Base-by-base conservation (phyloP, 2,113 vertebrate species). In the Urocynchramus pylzowi region DNA sequence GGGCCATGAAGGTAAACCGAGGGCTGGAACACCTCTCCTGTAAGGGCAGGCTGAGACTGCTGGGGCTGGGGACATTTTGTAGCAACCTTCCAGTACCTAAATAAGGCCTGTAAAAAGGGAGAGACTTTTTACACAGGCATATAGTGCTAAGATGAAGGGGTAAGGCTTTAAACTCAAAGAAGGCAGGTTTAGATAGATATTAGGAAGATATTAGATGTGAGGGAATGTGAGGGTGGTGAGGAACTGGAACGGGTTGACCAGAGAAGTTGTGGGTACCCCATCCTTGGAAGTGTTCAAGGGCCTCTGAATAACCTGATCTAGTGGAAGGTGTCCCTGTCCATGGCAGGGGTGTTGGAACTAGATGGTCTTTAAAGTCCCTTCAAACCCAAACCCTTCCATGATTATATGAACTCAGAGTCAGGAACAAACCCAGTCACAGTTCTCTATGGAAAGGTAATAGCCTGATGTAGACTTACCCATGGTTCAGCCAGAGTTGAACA, bases 391-490 rank as follows among this genome's bases (percentile, higher is more conserved):
- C 15, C 10, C 11, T 23, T 42, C 35, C 27, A 63, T 24, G 16
- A 56, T 20, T 27, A 16, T 13, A 27, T 19, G 42, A 77, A 49
- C 24, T 16, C 24, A 18, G 65, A 85, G 39, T 20, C 33, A 91
- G 37, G 42, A 88, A 23, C 16, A 65, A 83, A 77, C 35, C 7
- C 10, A 45, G 61, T 33, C 20, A 37, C 26, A 79, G 13, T 0
- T 2, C 27, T 68, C 6, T 20, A 4, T 8, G 52, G 27, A n/a
- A 47, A 87, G 11, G 17, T 49, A 27, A 83, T 6, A 80, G 45
- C 19, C 30, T 11, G 0, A 1, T 4, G 13, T 8, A 70, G 44
- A 16, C 16, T 20, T 33, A 44, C 17, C 7, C 28, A 15, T 2
- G 21, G 41, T 27, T 82, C 53, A 70, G 56, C 12, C 0, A 0